Percentiles rank a stretch among this genome's conserved stretches.
Conservation (phyloP, 2,797 vertebrate species). For the Rallus crepitans region DNA sequence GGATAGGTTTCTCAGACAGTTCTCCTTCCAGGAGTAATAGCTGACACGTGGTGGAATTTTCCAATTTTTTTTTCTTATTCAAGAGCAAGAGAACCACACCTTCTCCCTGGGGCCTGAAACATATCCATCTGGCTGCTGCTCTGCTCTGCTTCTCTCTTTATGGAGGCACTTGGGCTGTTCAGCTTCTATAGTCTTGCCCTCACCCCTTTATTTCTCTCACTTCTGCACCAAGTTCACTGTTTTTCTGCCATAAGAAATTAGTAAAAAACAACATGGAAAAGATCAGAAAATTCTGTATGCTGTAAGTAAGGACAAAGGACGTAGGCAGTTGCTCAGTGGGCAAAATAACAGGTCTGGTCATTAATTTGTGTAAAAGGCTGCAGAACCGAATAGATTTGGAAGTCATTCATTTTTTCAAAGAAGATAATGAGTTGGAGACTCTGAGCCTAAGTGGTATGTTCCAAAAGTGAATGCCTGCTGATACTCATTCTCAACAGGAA, state of each 20-base stretch:
- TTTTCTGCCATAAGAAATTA: not conserved
- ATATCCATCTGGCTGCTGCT: not conserved
- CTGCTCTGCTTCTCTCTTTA: not conserved
- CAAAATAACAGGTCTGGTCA: not conserved
- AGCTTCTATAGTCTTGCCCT: not conserved
- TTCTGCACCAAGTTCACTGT: not conserved
- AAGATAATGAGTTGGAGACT: not conserved
- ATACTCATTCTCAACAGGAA: not conserved
- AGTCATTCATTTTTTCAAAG: not conserved
- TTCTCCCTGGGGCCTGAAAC: not conserved
- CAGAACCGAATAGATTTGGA: not conserved
- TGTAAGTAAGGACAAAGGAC: not conserved
- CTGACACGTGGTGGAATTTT: slow-evolving; percentile 45
- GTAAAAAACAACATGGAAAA: not conserved
- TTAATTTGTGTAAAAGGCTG: not conserved
- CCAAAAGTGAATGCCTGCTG: not conserved
- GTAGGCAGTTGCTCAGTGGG: not conserved
- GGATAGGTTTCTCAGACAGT: slow-evolving; percentile 1
- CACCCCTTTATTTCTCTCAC: not conserved
- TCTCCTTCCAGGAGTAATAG: slow-evolving; percentile 21
- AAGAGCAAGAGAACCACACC: slow-evolving; percentile 13
- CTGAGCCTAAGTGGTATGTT: not conserved
- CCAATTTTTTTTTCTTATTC: not conserved
- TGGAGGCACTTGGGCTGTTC: not conserved
- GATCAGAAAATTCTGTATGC: not conserved